Base-by-base conservation (phyloP, 30 jellyfish, hydroid and myxozoan species). In the Catostylus mosaicus region DNA sequence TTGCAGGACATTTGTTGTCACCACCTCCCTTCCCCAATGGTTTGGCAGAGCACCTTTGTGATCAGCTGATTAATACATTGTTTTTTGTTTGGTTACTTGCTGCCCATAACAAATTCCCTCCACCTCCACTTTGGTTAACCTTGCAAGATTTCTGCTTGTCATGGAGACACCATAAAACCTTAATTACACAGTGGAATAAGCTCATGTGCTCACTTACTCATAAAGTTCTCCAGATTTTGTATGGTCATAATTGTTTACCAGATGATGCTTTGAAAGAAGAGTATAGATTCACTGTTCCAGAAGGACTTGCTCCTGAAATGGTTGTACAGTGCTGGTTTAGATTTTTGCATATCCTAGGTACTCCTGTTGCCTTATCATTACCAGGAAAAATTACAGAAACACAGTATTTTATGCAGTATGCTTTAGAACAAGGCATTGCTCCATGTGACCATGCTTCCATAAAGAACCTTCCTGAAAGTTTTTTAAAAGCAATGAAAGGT, bases 311-410 rank as follows among this genome's bases (percentile, higher is more conserved):
- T 37, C 75, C 93, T 60, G 99, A 94, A 72, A 29, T 94, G 57
- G 74, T 88, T 23, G 97, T 94, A 31, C 99, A 94, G 57, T 94
- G 99, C 77, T 94, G 99, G 99, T 88, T 86, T 48, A 74, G 99
- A 40, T 88, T 94, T 64, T 59, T 94, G 43, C 99, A 94, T 50
- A 48, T 88, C 7, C 74, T 94, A 20, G 99, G 99, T 23, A 82
- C 90, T 34, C 99, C 99, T 36, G 95, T 87, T 54, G 95, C 88
- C 18, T 90, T 94, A 18, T 67, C 94, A 61, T 75, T 65, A 33
- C 87, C 87, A 20, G 71, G 46, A 1, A 89, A 88, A 65, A 88
- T 94, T 16, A 35, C 95, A n/a, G 50, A 54, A 73, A 88, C 97
- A 24, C 90, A 73, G 33, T 66, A 77, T 61, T 88, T 88, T 63